phyloP scores from a whole-genome alignment of 1,140 invertebrate species.

The Zelostemma sp. region DNA sequence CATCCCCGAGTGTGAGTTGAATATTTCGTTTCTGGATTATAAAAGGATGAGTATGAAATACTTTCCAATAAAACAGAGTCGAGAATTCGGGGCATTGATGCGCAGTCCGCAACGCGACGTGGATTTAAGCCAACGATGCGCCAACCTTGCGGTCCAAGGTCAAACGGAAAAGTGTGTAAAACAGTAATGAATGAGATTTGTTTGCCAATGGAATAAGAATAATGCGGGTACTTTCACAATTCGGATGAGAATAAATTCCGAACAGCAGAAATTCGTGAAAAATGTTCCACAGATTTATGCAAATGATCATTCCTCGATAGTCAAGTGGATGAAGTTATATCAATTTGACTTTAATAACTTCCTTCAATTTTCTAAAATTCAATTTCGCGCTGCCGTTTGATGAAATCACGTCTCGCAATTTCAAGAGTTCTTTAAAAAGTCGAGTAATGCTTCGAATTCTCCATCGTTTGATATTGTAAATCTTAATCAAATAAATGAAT shows the following conservation, averaged over 20 bases:
- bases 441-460: background rate
- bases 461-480: too few species aligned
- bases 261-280: too few species aligned
- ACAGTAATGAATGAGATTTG: slow-evolving; percentile 18
- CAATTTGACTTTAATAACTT: slow-evolving; percentile 29
- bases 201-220: background rate
- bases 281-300: slow-evolving; percentile 15
- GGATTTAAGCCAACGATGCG: slow-evolving; percentile 62
- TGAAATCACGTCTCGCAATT: slow-evolving; percentile 34
- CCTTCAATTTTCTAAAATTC: slow-evolving; percentile 28
- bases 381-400: slow-evolving; percentile 33
- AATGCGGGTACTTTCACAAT: background rate
- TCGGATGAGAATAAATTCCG: background rate
- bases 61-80: slow-evolving; percentile 30
- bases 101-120: slow-evolving; percentile 63
- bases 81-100: slow-evolving; percentile 55
- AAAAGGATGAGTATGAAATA: slow-evolving; percentile 34
- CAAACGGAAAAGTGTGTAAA: slow-evolving; percentile 25
- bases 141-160: slow-evolving; percentile 47
- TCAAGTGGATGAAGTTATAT: slow-evolving; percentile 23
- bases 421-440: background rate
- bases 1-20: background rate
- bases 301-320: slow-evolving; percentile 28
- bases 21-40: slow-evolving; percentile 17
- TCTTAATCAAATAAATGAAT: too few species aligned